These are phyloP conservation scores for Mantis religiosa DNA, from an alignment of 2,888 invertebrate genomes.

Conservation along the genomic window DNA sequence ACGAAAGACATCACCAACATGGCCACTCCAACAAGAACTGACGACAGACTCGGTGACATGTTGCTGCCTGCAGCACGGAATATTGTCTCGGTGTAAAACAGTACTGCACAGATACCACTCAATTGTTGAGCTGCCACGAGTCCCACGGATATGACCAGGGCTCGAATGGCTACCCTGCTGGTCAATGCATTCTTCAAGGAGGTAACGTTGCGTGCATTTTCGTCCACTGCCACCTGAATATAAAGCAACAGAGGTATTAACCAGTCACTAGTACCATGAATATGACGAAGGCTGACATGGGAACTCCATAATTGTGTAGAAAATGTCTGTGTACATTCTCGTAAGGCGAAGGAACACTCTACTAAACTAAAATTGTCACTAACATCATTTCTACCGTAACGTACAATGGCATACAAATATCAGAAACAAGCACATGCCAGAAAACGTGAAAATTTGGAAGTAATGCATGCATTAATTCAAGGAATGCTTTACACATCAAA, in stretches of 20 bases:
- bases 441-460: too few species aligned
- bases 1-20: constrained; percentile 67
- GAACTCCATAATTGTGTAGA: constrained; percentile 43
- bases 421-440: too few species aligned
- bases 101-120: constrained; percentile 74
- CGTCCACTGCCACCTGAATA: constrained; percentile 42
- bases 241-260: constrained; percentile 46
- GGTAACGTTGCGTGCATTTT: constrained; percentile 41
- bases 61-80: constrained; percentile 45
- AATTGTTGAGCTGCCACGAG: constrained; percentile 81
- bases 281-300: constrained; percentile 72
- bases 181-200: constrained; percentile 31
- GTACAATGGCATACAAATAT: too few species aligned
- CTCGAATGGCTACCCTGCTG: constrained; percentile 60
- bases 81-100: constrained; percentile 68
- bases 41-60: constrained; percentile 24
- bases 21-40: constrained; percentile 68
- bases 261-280: constrained; percentile 70
- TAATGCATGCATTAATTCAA: too few species aligned
- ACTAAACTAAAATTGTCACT: too few species aligned
- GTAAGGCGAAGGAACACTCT: too few species aligned
- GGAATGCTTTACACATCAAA: too few species aligned
- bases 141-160: constrained; percentile 68
- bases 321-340: constrained; percentile 34
- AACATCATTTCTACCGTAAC: too few species aligned